Evolutionary conservation across 2,888 invertebrate species (phyloP), one percentile per base, ranked within the genome.

Genomic region (Drosophila anomelani): DNA sequence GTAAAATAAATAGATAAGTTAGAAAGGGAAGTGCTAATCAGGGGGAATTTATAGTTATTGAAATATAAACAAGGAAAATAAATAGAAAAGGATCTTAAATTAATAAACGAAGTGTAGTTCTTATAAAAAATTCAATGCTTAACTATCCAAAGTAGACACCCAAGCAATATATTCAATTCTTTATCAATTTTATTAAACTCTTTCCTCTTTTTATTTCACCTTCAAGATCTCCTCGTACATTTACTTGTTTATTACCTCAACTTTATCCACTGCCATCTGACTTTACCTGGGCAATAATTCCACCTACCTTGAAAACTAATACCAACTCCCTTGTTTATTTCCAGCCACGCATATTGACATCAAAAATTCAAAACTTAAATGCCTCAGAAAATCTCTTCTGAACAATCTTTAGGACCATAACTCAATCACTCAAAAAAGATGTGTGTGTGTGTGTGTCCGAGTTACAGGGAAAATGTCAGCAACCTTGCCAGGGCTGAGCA

Each of bases 391-490:
- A 55, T 47, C 67, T 26, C 13, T 13, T 15, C 23, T 51, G 20
- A 5, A 46, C 38, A 56, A 68, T 68, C 67, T 67, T 13, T 51
- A 46, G 23, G 20, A 4, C 41, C 69, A 68, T 68, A 68, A 69
- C 56, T 68, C 67, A 68, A 68, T 68, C 67, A 68, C 55, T 57
- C 56, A 69, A 47, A 49, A 34, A 17, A 8, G 51, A 36, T 23
- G 26, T 36, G 29, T 47, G 47, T 29, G 47, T 29, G 44, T 26
- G 15, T 34, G 34, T 47, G 56, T 68, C 26, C 34, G 29, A 49
- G 47, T 69, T 68, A 41, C 69, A 20, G 26, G 69, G 49, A 68
- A 68, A 69, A 68, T 49, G 69, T 68, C 68, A 69, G 39, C 68
- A 68, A 49, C 68, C 69, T 69, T 69, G 68, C 53, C 41, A 12